Evolutionary conservation across 2,888 invertebrate species (phyloP), one percentile per base, ranked within the genome.

Genomic region (Lapara coniferarum): DNA sequence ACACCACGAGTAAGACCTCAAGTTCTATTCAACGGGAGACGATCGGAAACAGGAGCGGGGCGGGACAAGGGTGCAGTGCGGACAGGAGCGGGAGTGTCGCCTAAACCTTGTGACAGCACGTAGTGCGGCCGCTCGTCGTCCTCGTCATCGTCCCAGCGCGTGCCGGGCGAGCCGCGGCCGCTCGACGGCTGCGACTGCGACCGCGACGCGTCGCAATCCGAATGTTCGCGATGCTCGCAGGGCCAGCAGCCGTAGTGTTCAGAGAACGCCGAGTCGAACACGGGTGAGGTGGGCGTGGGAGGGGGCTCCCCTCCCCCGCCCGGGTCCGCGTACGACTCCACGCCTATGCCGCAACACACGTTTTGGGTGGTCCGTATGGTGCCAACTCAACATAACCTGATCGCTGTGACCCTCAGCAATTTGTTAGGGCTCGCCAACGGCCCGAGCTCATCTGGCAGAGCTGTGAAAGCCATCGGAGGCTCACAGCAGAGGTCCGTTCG

Each of bases 191-290:
- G 91, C 78, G 92, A 91, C 37, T 37, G 37, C 37, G 37, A 37
- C 81, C 87, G 90, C 71, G 86, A 83, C 71, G 82, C 85, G 77
- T 87, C 90, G 84, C 84, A 89, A 75, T 91, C 89, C 25, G 89
- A 89, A 72, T 86, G 85, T 53, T 90, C 90, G 14, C 89, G 89
- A 71, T 89, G 91, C 77, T 93, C 93, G 83, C 93, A 91, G 70
- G 93, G 92, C 91, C 92, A 92, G 79, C 92, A 92, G 72, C 91
- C 91, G 80, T 89, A 89, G 79, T 93, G 94, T 75, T 94, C 94
- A 73, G 93, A 93, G 86, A 85, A 94, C 73, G 92, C 94, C 70
- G 91, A 93, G 87, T 92, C 94, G 87, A 88, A 93, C 77, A 90
- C 92, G 68, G 91, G 94, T 71, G 92, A 94, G 75, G 89, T 91